These are phyloP conservation scores for Alviniconcha strummeri DNA, from an alignment of 2,888 invertebrate genomes.

Conservation along the genomic window DNA sequence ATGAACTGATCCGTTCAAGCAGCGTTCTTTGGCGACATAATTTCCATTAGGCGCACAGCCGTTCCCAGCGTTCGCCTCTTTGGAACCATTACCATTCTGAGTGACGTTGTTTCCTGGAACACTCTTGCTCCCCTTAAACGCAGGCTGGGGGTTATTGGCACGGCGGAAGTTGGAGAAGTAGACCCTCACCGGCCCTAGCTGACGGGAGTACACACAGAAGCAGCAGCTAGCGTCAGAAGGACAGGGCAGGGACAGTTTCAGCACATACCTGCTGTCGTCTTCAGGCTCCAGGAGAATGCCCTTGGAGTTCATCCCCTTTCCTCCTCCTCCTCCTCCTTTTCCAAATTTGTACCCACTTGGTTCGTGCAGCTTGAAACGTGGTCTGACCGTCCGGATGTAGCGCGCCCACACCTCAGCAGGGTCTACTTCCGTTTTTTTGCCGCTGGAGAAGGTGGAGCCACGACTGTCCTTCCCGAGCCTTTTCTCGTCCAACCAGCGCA, in stretches of 20 bases:
- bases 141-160: neutral
- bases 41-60: no score
- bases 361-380: slow-evolving; percentile 6
- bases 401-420: slow-evolving; percentile 25
- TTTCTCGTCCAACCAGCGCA: neutral
- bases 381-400: slow-evolving; percentile 26
- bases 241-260: slow-evolving; percentile 36
- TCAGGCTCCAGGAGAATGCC: neutral
- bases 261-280: slow-evolving; percentile 3
- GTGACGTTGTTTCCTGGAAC: no score
- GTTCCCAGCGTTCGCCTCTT: no score
- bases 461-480: no score
- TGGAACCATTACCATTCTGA: no score
- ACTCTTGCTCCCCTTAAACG: no score
- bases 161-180: slow-evolving; percentile 26
- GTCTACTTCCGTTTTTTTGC: neutral
- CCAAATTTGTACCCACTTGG: neutral
- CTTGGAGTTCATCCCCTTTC: neutral
- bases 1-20: neutral
- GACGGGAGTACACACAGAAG: slow-evolving; percentile 38
- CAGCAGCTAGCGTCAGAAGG: slow-evolving; percentile 25
- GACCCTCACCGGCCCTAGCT: slow-evolving; percentile 38
- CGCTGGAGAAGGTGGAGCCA: neutral
- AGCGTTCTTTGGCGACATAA: neutral
- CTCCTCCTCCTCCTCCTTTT: neutral